A percentile compares a stretch with the other conserved stretches of the same genome.
phyloP scores from a whole-genome alignment of 2,797 vertebrate genomes.

The Microcaecilia unicolor region DNA sequence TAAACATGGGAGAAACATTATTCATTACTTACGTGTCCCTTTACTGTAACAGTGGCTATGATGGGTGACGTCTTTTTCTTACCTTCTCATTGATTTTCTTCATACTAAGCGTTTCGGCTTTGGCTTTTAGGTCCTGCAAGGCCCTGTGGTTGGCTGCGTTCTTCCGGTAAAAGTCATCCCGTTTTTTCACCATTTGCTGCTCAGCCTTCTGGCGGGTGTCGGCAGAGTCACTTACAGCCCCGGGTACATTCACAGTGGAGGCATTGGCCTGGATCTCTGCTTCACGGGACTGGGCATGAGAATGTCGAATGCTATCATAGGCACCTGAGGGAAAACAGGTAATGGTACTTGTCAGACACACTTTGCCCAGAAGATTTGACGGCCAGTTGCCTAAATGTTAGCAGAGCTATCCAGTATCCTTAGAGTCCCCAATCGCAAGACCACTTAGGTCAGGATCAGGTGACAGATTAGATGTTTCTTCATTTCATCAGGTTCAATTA shows the following conservation, averaged over 20 bases:
- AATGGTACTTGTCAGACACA: too few species aligned
- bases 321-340: slow-evolving; percentile 58
- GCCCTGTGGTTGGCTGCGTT: slow-evolving; percentile 74
- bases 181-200: slow-evolving; percentile 59
- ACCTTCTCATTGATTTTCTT: slow-evolving; percentile 88
- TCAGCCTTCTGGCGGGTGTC: slow-evolving; percentile 67
- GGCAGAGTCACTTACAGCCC: slow-evolving; percentile 69
- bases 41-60: too few species aligned
- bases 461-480: too few species aligned
- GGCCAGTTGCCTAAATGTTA: too few species aligned
- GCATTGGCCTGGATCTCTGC: slow-evolving; percentile 69
- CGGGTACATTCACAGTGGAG: slow-evolving; percentile 60
- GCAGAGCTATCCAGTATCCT: too few species aligned
- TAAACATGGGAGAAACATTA: too few species aligned
- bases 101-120: slow-evolving; percentile 58
- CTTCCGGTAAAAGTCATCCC: slow-evolving; percentile 77
- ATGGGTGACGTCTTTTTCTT: too few species aligned
- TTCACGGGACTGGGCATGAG: slow-evolving; percentile 65
- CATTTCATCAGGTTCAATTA: too few species aligned
- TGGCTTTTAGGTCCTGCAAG: slow-evolving; percentile 59
- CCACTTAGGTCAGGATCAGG: too few species aligned
- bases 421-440: too few species aligned
- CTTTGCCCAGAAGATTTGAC: too few species aligned
- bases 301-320: slow-evolving; percentile 82
- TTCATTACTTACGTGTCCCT: too few species aligned